Evolutionary conservation across 1,140 invertebrate genomes (phyloP).

Genomic region (Planococcus citri): DNA sequence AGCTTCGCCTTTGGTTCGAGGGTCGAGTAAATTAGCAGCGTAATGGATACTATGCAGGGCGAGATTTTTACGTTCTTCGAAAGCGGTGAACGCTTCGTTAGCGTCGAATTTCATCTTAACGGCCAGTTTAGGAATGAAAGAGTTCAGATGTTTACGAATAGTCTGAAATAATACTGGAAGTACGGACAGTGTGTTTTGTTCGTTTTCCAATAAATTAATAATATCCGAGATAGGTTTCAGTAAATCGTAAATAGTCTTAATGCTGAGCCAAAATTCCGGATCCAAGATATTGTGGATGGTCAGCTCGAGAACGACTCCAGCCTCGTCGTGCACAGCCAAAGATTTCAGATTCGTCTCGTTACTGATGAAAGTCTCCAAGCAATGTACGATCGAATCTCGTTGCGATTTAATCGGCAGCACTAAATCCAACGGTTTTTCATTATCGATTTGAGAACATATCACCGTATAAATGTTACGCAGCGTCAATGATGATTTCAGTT

Average conservation of each 20-base stretch:
- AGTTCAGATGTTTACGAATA: background rate
- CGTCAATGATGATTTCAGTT: background rate
- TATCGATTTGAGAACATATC: background rate
- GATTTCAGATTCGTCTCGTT: background rate
- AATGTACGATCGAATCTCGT: background rate
- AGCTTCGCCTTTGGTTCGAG: background rate
- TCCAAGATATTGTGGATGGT: background rate
- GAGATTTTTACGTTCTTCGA: slow-evolving; percentile 8
- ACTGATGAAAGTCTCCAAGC: background rate
- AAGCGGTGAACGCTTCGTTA: background rate
- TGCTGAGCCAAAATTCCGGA: background rate
- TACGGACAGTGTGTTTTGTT: background rate
- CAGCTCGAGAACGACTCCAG: background rate
- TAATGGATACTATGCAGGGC: slow-evolving; percentile 13
- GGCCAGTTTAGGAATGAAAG: background rate
- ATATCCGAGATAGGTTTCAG: background rate
- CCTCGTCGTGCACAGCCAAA: background rate
- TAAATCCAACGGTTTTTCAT: background rate
- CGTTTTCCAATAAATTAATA: background rate
- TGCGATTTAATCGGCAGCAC: background rate
- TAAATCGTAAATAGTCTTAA: background rate
- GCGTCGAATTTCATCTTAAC: background rate
- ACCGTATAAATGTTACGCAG: background rate
- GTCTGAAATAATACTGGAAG: background rate
- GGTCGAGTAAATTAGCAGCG: background rate